Conservation (phyloP, 2,888 invertebrate genomes). For the Galeopsomyia nigrocyanea region DNA sequence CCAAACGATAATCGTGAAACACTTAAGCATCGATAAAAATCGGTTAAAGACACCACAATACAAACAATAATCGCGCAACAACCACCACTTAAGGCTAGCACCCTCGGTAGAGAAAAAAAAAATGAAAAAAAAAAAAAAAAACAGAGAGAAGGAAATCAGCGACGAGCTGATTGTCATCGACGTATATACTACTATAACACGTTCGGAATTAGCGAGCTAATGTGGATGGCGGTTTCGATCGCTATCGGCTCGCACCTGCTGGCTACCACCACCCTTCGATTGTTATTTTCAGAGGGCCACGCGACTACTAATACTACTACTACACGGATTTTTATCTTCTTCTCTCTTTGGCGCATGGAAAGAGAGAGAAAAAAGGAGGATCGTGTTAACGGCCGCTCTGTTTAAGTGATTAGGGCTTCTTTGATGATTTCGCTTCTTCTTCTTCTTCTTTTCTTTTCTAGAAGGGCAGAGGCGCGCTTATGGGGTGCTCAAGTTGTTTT, state of each 20-base stretch:
- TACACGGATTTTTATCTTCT: conserved; percentile 12
- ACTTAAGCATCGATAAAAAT: neutral
- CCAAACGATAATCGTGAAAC: conserved; percentile 32
- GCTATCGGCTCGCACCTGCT: conserved; percentile 54
- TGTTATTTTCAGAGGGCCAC: neutral
- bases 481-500: too few relatives aligned
- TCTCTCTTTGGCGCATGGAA: neutral
- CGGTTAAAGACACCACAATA: neutral
- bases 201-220: conserved; percentile 57
- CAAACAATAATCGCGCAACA: neutral
- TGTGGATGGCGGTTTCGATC: conserved; percentile 53
- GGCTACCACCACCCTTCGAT: neutral
- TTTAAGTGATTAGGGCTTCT: too few relatives aligned
- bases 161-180: neutral
- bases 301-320: neutral
- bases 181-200: neutral
- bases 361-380: neutral
- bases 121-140: neutral
- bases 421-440: conserved; percentile 42
- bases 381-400: too few relatives aligned
- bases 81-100: neutral
- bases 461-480: conserved; percentile 27
- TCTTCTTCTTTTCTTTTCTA: neutral
- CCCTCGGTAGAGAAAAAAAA: neutral
- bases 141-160: neutral